Evolutionary conservation across 2,888 invertebrate species (phyloP).

Genomic region (Myopa testacea): DNA sequence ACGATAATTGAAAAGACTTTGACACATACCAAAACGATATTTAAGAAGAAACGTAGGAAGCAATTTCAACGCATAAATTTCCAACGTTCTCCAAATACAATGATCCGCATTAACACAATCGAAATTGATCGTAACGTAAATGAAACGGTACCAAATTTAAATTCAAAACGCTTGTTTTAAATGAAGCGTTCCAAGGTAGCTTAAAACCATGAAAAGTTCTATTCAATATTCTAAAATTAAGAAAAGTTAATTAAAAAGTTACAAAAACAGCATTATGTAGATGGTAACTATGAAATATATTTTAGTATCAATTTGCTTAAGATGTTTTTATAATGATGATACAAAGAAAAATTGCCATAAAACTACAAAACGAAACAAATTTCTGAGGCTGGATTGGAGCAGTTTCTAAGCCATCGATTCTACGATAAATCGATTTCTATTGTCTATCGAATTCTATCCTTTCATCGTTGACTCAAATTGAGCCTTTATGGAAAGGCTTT

Average conservation of each 20-base stretch:
- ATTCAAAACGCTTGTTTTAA: conserved; percentile 48
- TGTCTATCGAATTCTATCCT: too few species aligned
- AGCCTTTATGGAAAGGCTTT: too few species aligned
- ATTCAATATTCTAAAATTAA: not conserved
- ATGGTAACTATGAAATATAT: too few species aligned
- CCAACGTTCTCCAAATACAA: conserved; percentile 77
- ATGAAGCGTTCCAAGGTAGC: not conserved
- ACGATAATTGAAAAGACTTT: conserved; percentile 87
- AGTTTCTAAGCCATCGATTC: too few species aligned
- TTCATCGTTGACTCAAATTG: too few species aligned
- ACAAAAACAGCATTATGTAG: not conserved
- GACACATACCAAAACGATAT: conserved; percentile 82
- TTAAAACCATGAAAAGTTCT: not conserved
- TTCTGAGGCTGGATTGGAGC: too few species aligned
- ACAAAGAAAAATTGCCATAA: too few species aligned
- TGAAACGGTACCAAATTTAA: conserved; percentile 34
- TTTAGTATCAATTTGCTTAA: too few species aligned
- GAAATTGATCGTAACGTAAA: conserved; percentile 70
- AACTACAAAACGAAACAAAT: too few species aligned
- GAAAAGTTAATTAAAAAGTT: conserved; percentile 2
- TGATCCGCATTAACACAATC: conserved; percentile 82
- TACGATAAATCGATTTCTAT: too few species aligned
- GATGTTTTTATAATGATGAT: too few species aligned
- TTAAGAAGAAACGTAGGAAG: conserved; percentile 81
- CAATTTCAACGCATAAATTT: conserved; percentile 82